Evolutionary conservation across 2,888 invertebrate species (phyloP), one percentile per base, ranked within the genome.

Genomic region (Mesorhabditis sp.): DNA sequence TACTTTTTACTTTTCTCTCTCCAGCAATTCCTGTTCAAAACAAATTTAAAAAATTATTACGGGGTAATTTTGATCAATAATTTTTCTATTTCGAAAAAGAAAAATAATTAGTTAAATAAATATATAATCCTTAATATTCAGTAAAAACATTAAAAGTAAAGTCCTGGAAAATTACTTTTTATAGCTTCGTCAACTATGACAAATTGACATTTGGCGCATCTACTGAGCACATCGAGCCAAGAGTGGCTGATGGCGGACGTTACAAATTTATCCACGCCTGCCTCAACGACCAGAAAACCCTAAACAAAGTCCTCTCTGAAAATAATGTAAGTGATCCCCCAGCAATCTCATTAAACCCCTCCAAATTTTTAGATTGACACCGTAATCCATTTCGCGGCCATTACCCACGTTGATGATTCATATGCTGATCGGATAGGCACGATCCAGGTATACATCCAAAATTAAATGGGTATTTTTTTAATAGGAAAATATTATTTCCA

Each of bases 401-500:
- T 84, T 69, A 85, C 85, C 6, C 85, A 85, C 68, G 85, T 85
- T 42, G 85, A 85, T 72, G 85, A 85, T 65, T 84, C 83, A n/a
- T 85, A 85, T 76, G 76, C 74, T 41, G 80, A 85, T 69, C 74
- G 84, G 42, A 79, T 85, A 42, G 85, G 84, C 43, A 84, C 85
- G 28, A 83, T 85, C 45, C 79, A 75, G 63, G 63, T 62, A n/a
- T 13, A 15, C 2, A 62, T 15, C 7, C 41, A 28, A 62, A n/a
- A 15, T 62, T 28, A 65, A 43, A 65, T 10, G 7, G 13, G 10
- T 7, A 5, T 13, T 7, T 28, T 65, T 65, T 13, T 43, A 80
- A 64, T 50, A 50, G 58, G 84, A 84, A 71, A 84, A 84, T 71
- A 75, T 84, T n/a, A 79, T 84, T 61, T 77, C 82, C 43, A 84